Conservation (phyloP, 2,888 invertebrate species). For the Leptopterna dolabrata region DNA sequence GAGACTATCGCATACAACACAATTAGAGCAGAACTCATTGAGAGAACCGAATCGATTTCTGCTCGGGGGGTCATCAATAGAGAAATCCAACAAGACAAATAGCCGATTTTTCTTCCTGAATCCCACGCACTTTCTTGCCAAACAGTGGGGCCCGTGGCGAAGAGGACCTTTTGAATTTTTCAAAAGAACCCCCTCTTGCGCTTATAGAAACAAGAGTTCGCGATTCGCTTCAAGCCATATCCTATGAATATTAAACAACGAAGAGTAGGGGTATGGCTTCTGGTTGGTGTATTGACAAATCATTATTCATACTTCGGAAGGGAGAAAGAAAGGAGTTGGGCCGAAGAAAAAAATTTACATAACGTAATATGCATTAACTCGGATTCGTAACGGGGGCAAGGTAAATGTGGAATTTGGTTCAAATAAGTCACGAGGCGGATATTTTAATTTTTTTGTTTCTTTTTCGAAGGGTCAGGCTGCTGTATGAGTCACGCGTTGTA, state of each 20-base stretch:
- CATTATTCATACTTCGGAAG: neutral
- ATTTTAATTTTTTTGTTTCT: no score
- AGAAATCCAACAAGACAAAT: slow-evolving; percentile 46
- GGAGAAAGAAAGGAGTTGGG: neutral
- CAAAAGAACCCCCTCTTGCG: neutral
- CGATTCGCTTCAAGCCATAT: slow-evolving; percentile 35
- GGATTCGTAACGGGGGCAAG: neutral
- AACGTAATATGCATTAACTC: neutral
- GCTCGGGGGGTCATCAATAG: slow-evolving; percentile 40
- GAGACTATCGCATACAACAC: neutral
- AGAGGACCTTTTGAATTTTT: neutral
- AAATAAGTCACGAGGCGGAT: neutral
- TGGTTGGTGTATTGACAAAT: neutral
- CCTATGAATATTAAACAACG: slow-evolving; percentile 28
- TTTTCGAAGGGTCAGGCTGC: neutral
- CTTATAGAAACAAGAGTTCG: neutral
- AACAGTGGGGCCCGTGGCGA: neutral
- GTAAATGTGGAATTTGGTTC: neutral
- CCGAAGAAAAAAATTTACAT: neutral
- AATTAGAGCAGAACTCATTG: slow-evolving; percentile 23
- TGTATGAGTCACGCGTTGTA: no score
- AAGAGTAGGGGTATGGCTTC: neutral
- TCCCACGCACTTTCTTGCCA: slow-evolving; percentile 31
- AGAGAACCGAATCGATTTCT: neutral
- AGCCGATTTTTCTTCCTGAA: slow-evolving; percentile 1